Conservation (phyloP, 2,797 vertebrate species). For the Rhincodon typus region DNA sequence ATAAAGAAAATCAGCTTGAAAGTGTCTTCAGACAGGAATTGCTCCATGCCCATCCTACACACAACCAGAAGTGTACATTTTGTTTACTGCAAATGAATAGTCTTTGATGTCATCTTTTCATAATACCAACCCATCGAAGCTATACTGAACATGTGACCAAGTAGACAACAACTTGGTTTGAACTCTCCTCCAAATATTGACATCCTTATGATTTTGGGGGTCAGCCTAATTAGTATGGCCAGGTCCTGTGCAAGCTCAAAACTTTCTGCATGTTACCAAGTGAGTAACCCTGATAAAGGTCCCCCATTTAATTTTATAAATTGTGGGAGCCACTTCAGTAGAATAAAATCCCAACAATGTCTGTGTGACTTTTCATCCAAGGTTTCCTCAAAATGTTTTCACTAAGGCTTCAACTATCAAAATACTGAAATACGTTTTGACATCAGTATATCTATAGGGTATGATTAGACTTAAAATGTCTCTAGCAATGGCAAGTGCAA, state of each 20-base stretch:
- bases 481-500: background rate
- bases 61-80: constrained; percentile 16
- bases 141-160: background rate
- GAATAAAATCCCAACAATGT: background rate
- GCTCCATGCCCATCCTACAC: background rate
- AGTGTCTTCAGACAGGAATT: background rate
- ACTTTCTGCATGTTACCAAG: background rate
- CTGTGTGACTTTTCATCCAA: background rate
- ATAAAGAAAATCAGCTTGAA: background rate
- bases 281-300: background rate
- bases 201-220: background rate
- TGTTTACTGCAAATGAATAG: background rate
- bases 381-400: too few species aligned
- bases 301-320: background rate
- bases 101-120: background rate
- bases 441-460: background rate
- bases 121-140: background rate
- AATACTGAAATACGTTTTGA: background rate
- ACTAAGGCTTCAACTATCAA: background rate
- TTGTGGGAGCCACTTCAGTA: background rate
- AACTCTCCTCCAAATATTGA: background rate
- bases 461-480: background rate
- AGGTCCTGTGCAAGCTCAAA: background rate
- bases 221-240: background rate
- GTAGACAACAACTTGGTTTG: background rate